phyloP scores from a whole-genome alignment of 2,113 vertebrate genomes.

The Pampusana beccarii region DNA sequence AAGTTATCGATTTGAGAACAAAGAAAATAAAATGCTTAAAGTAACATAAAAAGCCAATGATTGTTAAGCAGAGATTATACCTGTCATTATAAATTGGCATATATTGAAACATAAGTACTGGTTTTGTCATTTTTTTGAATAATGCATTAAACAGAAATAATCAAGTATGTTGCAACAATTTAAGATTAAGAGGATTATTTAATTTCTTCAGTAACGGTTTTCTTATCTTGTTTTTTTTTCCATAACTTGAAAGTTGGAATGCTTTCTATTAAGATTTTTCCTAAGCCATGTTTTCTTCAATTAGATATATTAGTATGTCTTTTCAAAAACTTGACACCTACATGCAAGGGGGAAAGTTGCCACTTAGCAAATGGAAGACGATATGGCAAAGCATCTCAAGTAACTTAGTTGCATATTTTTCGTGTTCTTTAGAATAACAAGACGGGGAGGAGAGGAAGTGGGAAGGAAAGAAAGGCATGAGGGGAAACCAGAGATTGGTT shows the following conservation, averaged over 20 bases:
- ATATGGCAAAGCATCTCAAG: background rate
- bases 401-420: background rate
- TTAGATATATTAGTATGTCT: background rate
- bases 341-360: background rate
- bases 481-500: background rate
- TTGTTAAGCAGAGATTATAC: conserved; percentile 22
- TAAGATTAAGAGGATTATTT: conserved; percentile 59
- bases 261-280: conserved; percentile 21
- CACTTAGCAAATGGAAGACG: conserved; percentile 13
- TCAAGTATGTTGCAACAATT: conserved; percentile 15
- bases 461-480: background rate
- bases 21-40: conserved; percentile 12
- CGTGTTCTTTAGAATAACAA: background rate
- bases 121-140: conserved; percentile 41
- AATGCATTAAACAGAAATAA: conserved; percentile 48
- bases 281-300: background rate
- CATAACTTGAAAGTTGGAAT: background rate
- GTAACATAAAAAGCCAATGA: background rate
- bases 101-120: conserved; percentile 38
- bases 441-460: background rate
- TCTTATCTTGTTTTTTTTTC: background rate
- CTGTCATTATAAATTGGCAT: conserved; percentile 21
- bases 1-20: conserved; percentile 23
- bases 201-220: conserved; percentile 2
- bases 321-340: background rate